Evolutionary conservation across 2,113 vertebrate species (phyloP), one percentile per base, ranked within the genome.

Genomic region (Hemibates koningsi): DNA sequence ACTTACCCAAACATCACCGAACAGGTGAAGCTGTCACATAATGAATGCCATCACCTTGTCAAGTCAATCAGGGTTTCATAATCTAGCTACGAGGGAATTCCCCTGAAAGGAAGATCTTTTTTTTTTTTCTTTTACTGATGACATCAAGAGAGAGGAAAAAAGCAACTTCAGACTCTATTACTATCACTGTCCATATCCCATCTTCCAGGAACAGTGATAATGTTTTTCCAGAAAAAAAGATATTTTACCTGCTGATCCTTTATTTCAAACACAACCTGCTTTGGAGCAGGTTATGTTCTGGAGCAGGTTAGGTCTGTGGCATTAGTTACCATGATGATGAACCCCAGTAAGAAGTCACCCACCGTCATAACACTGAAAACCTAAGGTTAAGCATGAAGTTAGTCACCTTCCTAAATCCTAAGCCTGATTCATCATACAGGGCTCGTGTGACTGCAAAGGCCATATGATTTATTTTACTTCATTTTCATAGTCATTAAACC

Each of bases 221-320:
- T 76, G 17, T 32, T 48, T 73, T 76, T 76, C 14, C 16, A 50
- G 43, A 76, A 4, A 32, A 32, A 11, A 3, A 2, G 0, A 50
- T 12, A 12, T 50, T 50, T 76, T 78, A 78, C 43, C 16, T 32
- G 43, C 16, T 76, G 16, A 76, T 76, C 16, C 32, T 17, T 76
- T 3, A 32, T 8, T 48, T 76, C 4, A 32, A 50, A 50, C 2
- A 12, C 6, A 50, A 50, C 43, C 43, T 12, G 16, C 16, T 32
- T 48, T 76, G 24, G 43, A 50, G 71, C 43, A 50, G 43, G 71
- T 32, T 76, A 3, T 61, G 0, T 11, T 32, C 43, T 78, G 24
- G 43, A 50, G 71, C 4, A 50, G 0, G 43, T 0, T 78, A 32
- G 9, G 6, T 32, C 9, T 78, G 43, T 78, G 16, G 24, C 43